Evolutionary conservation across 2,797 vertebrate species (phyloP), one percentile per base, ranked within the genome.

Genomic region (Nannoperca obscura): DNA sequence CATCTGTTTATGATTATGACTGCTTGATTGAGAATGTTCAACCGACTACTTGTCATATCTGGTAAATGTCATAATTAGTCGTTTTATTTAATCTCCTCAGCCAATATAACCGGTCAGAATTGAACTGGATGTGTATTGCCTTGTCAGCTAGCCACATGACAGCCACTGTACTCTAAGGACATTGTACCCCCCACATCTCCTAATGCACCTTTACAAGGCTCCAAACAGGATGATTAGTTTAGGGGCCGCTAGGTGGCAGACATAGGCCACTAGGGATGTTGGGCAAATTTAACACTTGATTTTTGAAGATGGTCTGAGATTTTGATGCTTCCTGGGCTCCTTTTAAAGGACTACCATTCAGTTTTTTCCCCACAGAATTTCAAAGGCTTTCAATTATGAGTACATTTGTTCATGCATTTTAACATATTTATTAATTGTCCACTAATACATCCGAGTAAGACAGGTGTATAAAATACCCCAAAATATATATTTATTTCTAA

Each of bases 191-290:
- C 34, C 40, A 5, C 55, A 27, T 57, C 17, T 70, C n/a, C 22
- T 22, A 11, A 24, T 62, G 61, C 66, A 82, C 85, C 69, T 74
- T 81, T n/a, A 4, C 53, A 20, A 32, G 53, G 30, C n/a, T 50
- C 4, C 20, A 42, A 8, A 54, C 36, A 2, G 81, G 69, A 32
- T 63, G 69, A 32, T 71, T 27, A 46, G 42, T 68, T 76, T 54
- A 69, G 17, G 30, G 27, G 15, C 88, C 91, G 72, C 91, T 90
- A 93, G 92, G 86, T 81, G 92, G 91, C 91, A 91, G 85, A 20
- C 85, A 84, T 61, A 71, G 71, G 89, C 88, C 78, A 88, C 76
- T 0, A 49, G 86, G 87, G 71, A 64, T 36, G 52, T 11, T 27
- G 46, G 71, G 84, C 30, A 81, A 71, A 67, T 60, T 53, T 71